Evolutionary conservation across 2,797 vertebrate species (phyloP).

Genomic region (Geotrypetes seraphini): DNA sequence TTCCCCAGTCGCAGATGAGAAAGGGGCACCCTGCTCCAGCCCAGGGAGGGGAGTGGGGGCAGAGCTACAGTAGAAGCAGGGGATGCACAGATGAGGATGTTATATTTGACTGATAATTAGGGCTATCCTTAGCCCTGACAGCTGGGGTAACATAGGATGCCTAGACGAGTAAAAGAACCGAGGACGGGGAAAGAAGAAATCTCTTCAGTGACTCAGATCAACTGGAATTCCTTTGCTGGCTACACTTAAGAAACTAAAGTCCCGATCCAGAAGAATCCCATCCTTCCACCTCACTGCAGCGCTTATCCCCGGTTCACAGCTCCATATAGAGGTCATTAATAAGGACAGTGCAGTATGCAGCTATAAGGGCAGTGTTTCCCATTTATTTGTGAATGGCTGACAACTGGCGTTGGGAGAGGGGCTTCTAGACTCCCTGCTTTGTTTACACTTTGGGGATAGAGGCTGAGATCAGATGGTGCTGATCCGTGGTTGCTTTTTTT

Average conservation of each 20-base stretch:
- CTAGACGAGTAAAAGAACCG: constrained; percentile 3
- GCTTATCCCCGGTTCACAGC: too few species aligned
- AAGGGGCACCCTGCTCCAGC: constrained; percentile 2
- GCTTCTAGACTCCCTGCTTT: too few species aligned
- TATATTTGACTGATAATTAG: constrained; percentile 6
- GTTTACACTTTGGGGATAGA: too few species aligned
- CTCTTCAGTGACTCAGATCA: constrained; percentile 5
- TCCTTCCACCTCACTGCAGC: too few species aligned
- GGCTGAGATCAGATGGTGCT: background rate
- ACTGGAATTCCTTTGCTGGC: too few species aligned
- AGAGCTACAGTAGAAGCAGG: background rate
- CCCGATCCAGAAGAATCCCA: too few species aligned
- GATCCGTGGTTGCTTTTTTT: constrained; percentile 8
- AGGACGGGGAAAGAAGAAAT: constrained; percentile 5
- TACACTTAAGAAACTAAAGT: too few species aligned
- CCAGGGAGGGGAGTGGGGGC: background rate
- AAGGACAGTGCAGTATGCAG: too few species aligned
- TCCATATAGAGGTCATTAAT: too few species aligned
- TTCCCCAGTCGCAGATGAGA: background rate
- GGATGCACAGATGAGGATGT: constrained; percentile 3
- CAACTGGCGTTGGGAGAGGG: too few species aligned
- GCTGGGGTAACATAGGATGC: constrained; percentile 10
- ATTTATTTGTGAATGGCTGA: too few species aligned
- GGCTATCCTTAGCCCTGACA: constrained; percentile 9
- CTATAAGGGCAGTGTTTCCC: too few species aligned